Evolutionary conservation across 2,888 invertebrate genomes (phyloP).

Genomic region (Trichopria drosophilae): DNA sequence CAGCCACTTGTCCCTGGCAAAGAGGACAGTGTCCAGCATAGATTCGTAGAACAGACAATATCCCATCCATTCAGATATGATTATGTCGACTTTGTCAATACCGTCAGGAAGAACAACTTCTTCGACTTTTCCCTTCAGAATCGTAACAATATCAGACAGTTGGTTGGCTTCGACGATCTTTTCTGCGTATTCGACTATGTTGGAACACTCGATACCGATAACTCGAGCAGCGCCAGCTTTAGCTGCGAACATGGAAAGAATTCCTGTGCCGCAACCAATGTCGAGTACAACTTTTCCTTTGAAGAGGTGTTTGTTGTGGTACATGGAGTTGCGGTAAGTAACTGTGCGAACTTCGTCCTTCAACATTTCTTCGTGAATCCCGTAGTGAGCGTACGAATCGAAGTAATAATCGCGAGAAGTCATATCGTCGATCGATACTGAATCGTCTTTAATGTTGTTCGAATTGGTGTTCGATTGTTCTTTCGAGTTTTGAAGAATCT

Average conservation of each 20-base stretch:
- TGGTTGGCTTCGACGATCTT: slow-evolving; percentile 90
- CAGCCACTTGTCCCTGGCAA: slow-evolving; percentile 97
- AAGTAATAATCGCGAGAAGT: slow-evolving; percentile 99
- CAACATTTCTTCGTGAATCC: slow-evolving; percentile 99
- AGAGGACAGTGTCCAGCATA: slow-evolving; percentile 99
- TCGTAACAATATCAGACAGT: slow-evolving; percentile 76
- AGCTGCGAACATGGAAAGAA: slow-evolving; percentile 99
- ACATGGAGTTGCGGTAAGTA: slow-evolving; percentile 98
- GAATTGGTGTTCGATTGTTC: slow-evolving; percentile 44
- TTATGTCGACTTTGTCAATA: slow-evolving; percentile 90
- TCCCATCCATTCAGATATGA: slow-evolving; percentile 82
- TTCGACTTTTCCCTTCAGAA: slow-evolving; percentile 90
- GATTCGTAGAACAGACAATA: slow-evolving; percentile 97
- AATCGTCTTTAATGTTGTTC: slow-evolving; percentile 51
- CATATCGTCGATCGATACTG: slow-evolving; percentile 89
- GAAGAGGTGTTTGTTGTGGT: slow-evolving; percentile 98
- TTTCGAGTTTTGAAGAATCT: slow-evolving; percentile 30
- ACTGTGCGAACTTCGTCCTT: slow-evolving; percentile 99
- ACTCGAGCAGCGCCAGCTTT: slow-evolving; percentile 96
- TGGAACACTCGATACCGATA: slow-evolving; percentile 97
- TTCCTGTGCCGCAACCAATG: slow-evolving; percentile 98
- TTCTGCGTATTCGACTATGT: slow-evolving; percentile 95
- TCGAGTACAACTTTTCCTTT: slow-evolving; percentile 91
- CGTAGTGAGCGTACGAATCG: slow-evolving; percentile 99
- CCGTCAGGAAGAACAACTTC: slow-evolving; percentile 92